Conservation (phyloP, 2,797 vertebrate genomes). For the Gila robusta region DNA sequence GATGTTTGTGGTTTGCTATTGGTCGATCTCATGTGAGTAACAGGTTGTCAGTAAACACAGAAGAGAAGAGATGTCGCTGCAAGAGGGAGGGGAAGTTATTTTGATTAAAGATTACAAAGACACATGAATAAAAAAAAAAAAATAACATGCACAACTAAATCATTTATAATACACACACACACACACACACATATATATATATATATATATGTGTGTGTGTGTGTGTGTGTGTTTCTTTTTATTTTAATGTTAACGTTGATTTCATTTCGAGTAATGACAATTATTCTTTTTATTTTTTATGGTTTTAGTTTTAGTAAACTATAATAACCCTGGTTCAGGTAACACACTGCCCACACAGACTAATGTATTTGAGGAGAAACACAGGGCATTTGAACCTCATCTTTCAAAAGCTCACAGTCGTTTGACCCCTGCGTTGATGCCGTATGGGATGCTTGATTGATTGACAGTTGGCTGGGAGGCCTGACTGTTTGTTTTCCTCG, state of each 20-base stretch:
- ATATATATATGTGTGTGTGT: no score
- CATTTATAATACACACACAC: no score
- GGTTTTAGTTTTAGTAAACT: not conserved
- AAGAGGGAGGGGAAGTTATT: not conserved
- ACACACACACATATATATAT: no score
- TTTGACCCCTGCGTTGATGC: slow-evolving; percentile 27
- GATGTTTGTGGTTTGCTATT: not conserved
- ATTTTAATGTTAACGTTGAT: no score
- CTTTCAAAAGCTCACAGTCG: not conserved
- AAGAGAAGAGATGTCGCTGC: not conserved
- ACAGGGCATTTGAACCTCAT: slow-evolving; percentile 16
- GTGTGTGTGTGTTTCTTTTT: no score
- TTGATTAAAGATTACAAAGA: not conserved
- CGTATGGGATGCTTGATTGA: slow-evolving; percentile 50
- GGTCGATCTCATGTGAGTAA: not conserved
- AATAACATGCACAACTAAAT: no score
- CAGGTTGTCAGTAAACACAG: not conserved
- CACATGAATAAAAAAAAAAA: not conserved
- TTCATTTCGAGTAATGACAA: not conserved
- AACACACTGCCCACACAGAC: slow-evolving; percentile 9
- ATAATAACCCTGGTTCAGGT: not conserved
- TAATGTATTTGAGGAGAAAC: slow-evolving; percentile 14
- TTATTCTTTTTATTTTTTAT: not conserved
- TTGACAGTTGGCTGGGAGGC: slow-evolving; percentile 50
- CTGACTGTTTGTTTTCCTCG: slow-evolving; percentile 48